Base-by-base conservation (phyloP, 2,113 vertebrate species). In the Burhinus bistriatus region DNA sequence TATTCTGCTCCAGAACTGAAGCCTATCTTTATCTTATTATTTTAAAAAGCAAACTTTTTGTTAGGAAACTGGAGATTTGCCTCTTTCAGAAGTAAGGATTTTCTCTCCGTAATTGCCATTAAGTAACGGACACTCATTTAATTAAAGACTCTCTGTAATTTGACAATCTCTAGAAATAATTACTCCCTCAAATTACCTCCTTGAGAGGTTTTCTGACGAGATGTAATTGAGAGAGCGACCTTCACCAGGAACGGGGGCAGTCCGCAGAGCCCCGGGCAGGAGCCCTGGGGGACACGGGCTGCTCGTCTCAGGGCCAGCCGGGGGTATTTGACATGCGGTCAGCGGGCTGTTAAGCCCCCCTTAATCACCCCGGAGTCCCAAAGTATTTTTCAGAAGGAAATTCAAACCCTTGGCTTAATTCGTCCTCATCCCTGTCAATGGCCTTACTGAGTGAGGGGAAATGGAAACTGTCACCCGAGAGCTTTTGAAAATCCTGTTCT, bases 221-320 rank as follows among this genome's bases (percentile, higher is more conserved):
- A 30, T 1, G 2, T 6, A 57, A 77, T 7, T 34, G 76, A 65
- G 70, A 55, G 47, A 25, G 3, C 2, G 12, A 65, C 64, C 88
- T 54, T 66, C 51, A 3, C 3, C 2, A 2, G 26, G 57, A 36
- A 18, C 1, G 1, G 29, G n/a, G n/a, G n/a, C 4, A 44, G 79
- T 4, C 10, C 23, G 3, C 20, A 16, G 22, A 38, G 54, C 25
- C 29, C 20, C 49, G 22, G 6, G 12, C 2, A 2, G 32, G 12
- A 70, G 29, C 20, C 52, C 36, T 8, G 7, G 8, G 70, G 44
- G 36, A 11, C 0, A 2, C 29, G 30, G 70, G 54, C 2, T 79
- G 47, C 47, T 40, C 55, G 49, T 21, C 49, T 23, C 49, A 11
- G 49, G 49, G 21, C 21, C 47, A 21, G 49, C 49, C 22, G 49